phyloP scores from a whole-genome alignment of 2,797 vertebrate genomes.

The Poliocrania exsul region DNA sequence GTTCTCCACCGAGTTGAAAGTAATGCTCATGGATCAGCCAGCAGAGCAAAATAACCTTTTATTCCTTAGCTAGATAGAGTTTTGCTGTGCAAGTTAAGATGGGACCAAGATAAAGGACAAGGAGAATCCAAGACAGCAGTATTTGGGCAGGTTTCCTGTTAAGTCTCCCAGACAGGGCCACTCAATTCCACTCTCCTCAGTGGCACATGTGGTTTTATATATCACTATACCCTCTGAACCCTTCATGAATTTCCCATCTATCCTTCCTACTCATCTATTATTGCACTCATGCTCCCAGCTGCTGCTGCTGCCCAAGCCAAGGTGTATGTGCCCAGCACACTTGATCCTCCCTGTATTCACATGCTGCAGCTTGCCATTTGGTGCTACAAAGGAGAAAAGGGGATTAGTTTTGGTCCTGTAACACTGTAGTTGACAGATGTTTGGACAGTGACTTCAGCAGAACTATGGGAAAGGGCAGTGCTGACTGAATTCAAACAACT shows the following conservation, averaged over 20 bases:
- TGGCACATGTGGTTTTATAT: background rate
- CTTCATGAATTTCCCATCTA: background rate
- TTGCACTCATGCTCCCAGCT: background rate
- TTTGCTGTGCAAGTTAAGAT: background rate
- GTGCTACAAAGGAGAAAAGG: background rate
- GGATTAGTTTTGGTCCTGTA: background rate
- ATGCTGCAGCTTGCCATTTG: background rate
- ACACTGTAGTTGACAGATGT: background rate
- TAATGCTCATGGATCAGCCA: background rate
- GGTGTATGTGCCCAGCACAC: background rate
- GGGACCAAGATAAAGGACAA: background rate
- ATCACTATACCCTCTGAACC: background rate
- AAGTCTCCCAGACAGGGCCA: background rate
- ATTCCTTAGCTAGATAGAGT: background rate
- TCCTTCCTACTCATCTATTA: background rate
- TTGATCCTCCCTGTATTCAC: background rate
- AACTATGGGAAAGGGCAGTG: background rate
- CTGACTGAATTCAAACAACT: background rate
- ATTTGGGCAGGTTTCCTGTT: background rate
- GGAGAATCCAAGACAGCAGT: background rate
- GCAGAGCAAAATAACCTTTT: background rate
- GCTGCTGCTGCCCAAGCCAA: background rate
- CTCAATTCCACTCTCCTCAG: background rate
- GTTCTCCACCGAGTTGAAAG: background rate
- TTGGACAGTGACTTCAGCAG: background rate